Base-by-base conservation (phyloP, 2,888 invertebrate genomes). In the Desoria tigrina region DNA sequence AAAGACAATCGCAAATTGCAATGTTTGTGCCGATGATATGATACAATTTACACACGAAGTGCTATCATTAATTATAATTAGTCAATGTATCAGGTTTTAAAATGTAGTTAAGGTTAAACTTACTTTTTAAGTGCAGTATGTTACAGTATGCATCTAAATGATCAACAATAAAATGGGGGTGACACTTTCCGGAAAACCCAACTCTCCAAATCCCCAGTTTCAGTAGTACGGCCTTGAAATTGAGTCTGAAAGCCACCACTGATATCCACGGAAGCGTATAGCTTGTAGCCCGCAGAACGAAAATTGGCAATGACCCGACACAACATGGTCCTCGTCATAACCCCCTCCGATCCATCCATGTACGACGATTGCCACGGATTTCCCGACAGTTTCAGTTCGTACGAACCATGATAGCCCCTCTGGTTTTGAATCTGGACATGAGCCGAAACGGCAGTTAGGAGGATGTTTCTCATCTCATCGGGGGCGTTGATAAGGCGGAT, bases 401-500 rank as follows among this genome's bases (percentile, higher is more conserved):
- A 16, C 2, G 55, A 27, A 0, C 45, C 54, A 18, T 4, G 32
- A 24, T 55, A 54, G 1, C 42, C 32, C 28, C 21, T 55, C 32
- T 62, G 54, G 3, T 49, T 55, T 18, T 62, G 62, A 32, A 62
- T 62, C n/a, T 54, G 55, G 6, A 16, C 7, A 6, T 7, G 18
- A 42, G 51, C 54, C 24, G 14, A 18, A 6, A 9, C 14, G 54
- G 54, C 53, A 11, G 16, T 1, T 26, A 1, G 1, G 21, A 18
- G 2, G 49, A 65, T 55, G 11, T 58, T 63, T 7, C 53, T 28
- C 37, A 55, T 54, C 23, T 42, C 51, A 3, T 2, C 6, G 18
- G 60, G 66, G 11, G 53, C 24, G 24, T 68, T 27, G 4, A 65
- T 18, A 14, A 63, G 42, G 7, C 65, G 53, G 49, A 68, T 61